Conservation (phyloP, 2,888 invertebrate genomes). For the Dromius quadrimaculatus region DNA sequence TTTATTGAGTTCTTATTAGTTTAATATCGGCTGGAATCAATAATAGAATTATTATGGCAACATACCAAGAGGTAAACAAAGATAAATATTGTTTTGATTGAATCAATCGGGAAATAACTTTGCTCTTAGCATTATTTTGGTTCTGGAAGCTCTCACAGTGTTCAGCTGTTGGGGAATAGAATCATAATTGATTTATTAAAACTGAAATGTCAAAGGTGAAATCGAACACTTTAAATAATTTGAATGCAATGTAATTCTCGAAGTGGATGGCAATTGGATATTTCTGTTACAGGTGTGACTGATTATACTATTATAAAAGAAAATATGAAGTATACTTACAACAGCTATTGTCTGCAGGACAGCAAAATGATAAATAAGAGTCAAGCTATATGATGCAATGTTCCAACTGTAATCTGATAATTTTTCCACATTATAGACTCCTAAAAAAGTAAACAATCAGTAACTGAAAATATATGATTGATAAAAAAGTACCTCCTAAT, state of each 20-base stretch:
- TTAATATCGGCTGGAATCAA: background rate
- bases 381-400: slow-evolving; percentile 81
- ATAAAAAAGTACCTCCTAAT: slow-evolving; percentile 79
- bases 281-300: no score
- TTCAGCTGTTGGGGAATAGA: slow-evolving; percentile 1
- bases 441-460: slow-evolving; percentile 68
- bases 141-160: slow-evolving; percentile 5
- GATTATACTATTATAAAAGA: background rate
- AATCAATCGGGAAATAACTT: background rate
- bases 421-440: slow-evolving; percentile 85
- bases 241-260: no score
- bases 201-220: slow-evolving; percentile 28
- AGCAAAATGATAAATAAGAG: slow-evolving; percentile 86
- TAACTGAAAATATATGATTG: background rate
- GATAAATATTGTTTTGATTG: background rate
- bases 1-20: background rate
- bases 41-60: background rate
- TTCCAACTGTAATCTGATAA: slow-evolving; percentile 84
- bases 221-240: slow-evolving; percentile 17
- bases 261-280: no score
- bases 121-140: no score
- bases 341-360: slow-evolving; percentile 78
- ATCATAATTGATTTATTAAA: slow-evolving; percentile 38
- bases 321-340: slow-evolving; percentile 67
- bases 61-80: background rate